These are phyloP conservation scores for Tetragnatha montana DNA, from an alignment of 2,888 invertebrate species.

Conservation along the genomic window DNA sequence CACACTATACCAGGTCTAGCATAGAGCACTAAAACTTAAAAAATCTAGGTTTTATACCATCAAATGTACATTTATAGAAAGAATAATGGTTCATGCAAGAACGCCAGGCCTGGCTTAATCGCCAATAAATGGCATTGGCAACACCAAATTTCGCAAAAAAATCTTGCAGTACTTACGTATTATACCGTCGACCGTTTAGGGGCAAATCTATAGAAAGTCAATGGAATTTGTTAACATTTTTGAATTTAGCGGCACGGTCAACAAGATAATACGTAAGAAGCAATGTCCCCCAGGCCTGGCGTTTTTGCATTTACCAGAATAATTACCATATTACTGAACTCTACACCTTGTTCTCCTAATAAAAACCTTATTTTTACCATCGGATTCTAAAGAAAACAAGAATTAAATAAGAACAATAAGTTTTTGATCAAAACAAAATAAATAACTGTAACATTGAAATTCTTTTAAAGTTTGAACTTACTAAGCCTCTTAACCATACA, in stretches of 20 bases:
- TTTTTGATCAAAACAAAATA: slow-evolving; percentile 2
- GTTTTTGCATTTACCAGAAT: too few species aligned
- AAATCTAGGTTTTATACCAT: neutral
- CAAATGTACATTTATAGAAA: neutral
- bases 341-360: slow-evolving; percentile 82
- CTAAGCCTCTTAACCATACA: slow-evolving; percentile 85
- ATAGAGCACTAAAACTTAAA: neutral
- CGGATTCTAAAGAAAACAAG: slow-evolving; percentile 76
- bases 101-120: too few species aligned
- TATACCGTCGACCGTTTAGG: too few species aligned
- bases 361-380: slow-evolving; percentile 82
- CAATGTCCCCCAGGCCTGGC: too few species aligned
- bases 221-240: too few species aligned
- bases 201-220: too few species aligned
- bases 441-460: neutral
- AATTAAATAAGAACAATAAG: neutral
- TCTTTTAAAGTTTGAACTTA: slow-evolving; percentile 76
- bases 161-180: too few species aligned
- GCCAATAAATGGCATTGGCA: too few species aligned
- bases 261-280: neutral
- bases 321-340: slow-evolving; percentile 85
- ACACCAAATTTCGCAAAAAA: too few species aligned
- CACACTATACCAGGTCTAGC: too few species aligned
- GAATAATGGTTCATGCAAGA: too few species aligned
- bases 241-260: too few species aligned